These are phyloP conservation scores for fruit fly (Drosophila melanogaster) DNA, from an alignment of 1,140 invertebrate genomes.

Conservation along the genomic window DNA sequence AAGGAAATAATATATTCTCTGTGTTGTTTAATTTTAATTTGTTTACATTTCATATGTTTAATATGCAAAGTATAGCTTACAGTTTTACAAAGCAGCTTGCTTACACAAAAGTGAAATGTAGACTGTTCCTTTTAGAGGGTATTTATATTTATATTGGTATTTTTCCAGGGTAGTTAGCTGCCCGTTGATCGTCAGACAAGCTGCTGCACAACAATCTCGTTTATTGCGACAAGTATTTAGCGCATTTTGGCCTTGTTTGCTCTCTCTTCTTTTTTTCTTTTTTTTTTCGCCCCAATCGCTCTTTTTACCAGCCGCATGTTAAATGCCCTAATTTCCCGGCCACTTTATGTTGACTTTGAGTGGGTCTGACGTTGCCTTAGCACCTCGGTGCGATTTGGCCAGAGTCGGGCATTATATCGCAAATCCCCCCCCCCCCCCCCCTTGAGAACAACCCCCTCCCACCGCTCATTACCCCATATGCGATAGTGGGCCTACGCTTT, in stretches of 20 bases:
- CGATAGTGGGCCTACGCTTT: neutral
- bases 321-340: constrained; percentile 75
- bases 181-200: neutral
- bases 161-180: neutral
- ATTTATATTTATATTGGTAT: neutral
- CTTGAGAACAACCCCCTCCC: neutral
- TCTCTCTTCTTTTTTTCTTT: constrained; percentile 23
- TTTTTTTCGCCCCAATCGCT: constrained; percentile 7
- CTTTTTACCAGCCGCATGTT: constrained; percentile 62
- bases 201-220: neutral
- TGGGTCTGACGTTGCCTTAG: constrained; percentile 37
- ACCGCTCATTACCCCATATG: no score
- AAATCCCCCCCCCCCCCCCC: neutral
- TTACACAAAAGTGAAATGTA: neutral
- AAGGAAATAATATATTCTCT: no score
- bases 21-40: no score
- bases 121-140: neutral
- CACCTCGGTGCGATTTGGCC: constrained; percentile 57
- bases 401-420: constrained; percentile 6
- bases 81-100: no score
- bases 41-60: no score
- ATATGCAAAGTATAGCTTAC: no score
- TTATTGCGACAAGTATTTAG: constrained; percentile 61
- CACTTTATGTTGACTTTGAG: constrained; percentile 34
- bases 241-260: constrained; percentile 50